phyloP scores from a whole-genome alignment of 2,113 vertebrate genomes.

The Saguinus midas region DNA sequence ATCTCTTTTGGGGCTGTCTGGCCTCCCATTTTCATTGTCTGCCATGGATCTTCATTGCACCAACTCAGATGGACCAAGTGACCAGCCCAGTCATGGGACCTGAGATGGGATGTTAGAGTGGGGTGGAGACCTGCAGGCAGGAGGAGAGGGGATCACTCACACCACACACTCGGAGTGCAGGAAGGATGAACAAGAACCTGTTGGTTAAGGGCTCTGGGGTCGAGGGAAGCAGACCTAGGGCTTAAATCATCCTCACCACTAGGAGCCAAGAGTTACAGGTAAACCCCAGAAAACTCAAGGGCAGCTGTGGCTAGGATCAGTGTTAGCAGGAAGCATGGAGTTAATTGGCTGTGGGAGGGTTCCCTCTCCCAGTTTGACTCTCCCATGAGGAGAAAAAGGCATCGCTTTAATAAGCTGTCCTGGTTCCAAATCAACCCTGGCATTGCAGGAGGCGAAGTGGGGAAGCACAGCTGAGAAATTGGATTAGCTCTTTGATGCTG shows the following conservation, averaged over 20 bases:
- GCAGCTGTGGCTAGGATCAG: not conserved
- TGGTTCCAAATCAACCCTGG: constrained; percentile 68
- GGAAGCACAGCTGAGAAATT: constrained; percentile 24
- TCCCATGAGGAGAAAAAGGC: constrained; percentile 24
- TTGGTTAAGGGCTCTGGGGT: not conserved
- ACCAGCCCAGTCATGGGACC: not conserved
- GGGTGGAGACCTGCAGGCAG: not conserved
- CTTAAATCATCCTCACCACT: not conserved
- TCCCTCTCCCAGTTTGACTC: constrained; percentile 25
- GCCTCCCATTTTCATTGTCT: not conserved
- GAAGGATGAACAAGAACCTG: not conserved
- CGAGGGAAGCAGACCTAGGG: not conserved
- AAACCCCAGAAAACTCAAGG: not conserved
- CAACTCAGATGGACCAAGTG: not conserved
- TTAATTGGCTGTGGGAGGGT: not conserved
- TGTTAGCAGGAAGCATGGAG: not conserved
- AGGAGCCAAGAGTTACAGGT: not conserved
- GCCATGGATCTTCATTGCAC: not conserved
- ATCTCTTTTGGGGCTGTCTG: not conserved
- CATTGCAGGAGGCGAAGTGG: constrained; percentile 36
- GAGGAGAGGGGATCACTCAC: not conserved
- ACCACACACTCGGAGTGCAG: not conserved
- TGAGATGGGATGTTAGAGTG: not conserved
- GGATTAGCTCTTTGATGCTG: constrained; percentile 57
- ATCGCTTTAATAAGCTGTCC: constrained; percentile 60